A percentile compares a stretch with the other conserved stretches of the same genome.
Conservation (phyloP, 64 coral and sea anemone species). For the Pachyseris speciosa region DNA sequence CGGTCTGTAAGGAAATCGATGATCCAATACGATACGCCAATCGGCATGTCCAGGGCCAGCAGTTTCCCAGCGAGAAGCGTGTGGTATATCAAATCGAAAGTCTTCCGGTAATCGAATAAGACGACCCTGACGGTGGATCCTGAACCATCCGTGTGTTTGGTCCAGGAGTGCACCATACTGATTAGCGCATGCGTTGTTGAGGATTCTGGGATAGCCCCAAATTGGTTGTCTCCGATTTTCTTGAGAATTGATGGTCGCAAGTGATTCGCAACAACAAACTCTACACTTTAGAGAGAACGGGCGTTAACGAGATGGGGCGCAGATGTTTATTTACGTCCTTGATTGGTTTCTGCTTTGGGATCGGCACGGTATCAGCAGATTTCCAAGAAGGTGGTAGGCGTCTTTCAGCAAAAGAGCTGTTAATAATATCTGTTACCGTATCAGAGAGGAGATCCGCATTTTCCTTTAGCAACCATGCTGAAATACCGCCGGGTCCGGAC, state of each 20-base stretch:
- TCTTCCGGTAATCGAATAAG: background rate
- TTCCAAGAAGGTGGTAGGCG: too few species aligned
- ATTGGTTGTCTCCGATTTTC: background rate
- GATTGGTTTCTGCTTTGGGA: too few species aligned
- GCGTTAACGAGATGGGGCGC: too few species aligned
- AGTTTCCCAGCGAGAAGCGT: background rate
- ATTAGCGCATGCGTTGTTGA: background rate
- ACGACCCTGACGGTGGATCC: background rate
- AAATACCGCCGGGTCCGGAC: too few species aligned
- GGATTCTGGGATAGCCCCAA: background rate
- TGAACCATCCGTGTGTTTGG: background rate
- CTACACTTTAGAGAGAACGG: too few species aligned
- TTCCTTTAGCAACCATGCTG: too few species aligned
- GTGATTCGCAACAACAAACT: background rate
- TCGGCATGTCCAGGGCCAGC: background rate
- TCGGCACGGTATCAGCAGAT: too few species aligned
- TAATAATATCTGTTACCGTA: too few species aligned
- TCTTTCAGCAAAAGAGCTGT: too few species aligned
- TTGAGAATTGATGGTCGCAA: conserved; percentile 2
- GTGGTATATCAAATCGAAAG: background rate
- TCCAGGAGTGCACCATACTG: background rate
- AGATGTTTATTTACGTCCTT: too few species aligned
- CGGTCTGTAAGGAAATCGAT: background rate
- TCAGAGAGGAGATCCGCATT: too few species aligned
- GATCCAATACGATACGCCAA: background rate